Evolutionary conservation across 1,140 invertebrate genomes (phyloP), one percentile per base, ranked within the genome.

Genomic region (Octopus sinensis): DNA sequence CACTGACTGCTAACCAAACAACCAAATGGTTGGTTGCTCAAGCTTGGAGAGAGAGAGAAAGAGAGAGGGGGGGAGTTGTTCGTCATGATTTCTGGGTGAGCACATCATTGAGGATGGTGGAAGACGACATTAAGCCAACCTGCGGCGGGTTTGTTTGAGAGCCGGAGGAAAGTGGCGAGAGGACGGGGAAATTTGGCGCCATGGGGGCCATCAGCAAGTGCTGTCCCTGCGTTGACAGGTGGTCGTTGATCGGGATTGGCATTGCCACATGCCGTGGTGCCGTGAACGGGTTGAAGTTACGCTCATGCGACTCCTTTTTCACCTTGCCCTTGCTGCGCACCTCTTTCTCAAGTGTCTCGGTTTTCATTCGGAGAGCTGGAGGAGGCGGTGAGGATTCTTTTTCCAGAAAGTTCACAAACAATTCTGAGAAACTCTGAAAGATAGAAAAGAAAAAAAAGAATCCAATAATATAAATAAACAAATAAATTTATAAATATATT

Each of bases 341-440:
- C 80, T 91, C 90, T 62, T 83, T 75, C 9, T 87, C 89, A 89
- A 91, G 91, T 79, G 88, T 84, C 62, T 93, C 93, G 53, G 93
- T 92, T 53, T 95, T 91, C 81, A 94, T 91, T 78, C 93, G 93
- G 6, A 94, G 86, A 76, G 93, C 90, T 9, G 92, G 88, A 13
- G 92, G 89, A 82, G 93, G 93, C 0, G 95, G 95, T 84, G 93
- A 93, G 0, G 95, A 96, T 91, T 96, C 96, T 83, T 92, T 93
- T 88, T 96, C 95, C 84, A 98, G 91, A 91, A 98, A 98, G 87
- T 94, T 93, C 0, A 98, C 94, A 91, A 98, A 98, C 75, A 96
- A 95, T 84, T 95, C 94, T 0, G 96, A 95, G 78, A 98, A 91
- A 0, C 93, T 94, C 92, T 92, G 92, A 80, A 87, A 86, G 78